A percentile compares a stretch with the other conserved stretches of the same genome.
Evolutionary conservation across 2,113 vertebrate genomes (phyloP).

Genomic region (Theristicus caerulescens): DNA sequence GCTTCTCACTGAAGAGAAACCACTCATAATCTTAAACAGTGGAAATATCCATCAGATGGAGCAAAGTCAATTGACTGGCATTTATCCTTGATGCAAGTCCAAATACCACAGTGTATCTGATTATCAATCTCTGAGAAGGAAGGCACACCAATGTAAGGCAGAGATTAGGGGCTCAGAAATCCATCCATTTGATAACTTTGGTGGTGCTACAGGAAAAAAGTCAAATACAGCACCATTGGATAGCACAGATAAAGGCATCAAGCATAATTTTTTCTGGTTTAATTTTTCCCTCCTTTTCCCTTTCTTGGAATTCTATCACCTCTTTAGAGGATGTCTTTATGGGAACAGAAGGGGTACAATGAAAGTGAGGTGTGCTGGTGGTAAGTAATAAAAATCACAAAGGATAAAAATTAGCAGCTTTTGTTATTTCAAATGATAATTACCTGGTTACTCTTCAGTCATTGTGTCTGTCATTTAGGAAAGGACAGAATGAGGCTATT

Average conservation of each 20-base stretch:
- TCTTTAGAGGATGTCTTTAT: neutral
- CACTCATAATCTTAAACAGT: neutral
- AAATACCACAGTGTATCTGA: neutral
- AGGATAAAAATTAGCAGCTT: neutral
- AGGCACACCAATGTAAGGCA: neutral
- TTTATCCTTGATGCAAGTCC: neutral
- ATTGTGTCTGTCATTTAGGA: neutral
- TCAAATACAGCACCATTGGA: neutral
- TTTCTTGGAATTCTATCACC: neutral
- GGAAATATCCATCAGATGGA: neutral
- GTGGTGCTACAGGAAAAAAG: neutral
- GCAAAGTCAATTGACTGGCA: neutral
- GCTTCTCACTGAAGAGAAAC: neutral
- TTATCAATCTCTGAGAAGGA: neutral
- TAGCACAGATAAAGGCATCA: neutral
- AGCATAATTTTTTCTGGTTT: neutral
- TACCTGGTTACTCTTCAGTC: neutral
- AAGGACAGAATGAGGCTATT: neutral
- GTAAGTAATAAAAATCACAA: neutral
- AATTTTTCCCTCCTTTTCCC: accelerated
- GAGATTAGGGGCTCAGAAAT: neutral
- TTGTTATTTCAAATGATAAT: conserved; percentile 23
- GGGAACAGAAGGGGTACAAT: neutral
- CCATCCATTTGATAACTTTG: neutral
- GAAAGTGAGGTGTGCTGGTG: neutral